Base-by-base conservation (phyloP, 1,140 invertebrate species). In the Neodiprion lecontei region DNA sequence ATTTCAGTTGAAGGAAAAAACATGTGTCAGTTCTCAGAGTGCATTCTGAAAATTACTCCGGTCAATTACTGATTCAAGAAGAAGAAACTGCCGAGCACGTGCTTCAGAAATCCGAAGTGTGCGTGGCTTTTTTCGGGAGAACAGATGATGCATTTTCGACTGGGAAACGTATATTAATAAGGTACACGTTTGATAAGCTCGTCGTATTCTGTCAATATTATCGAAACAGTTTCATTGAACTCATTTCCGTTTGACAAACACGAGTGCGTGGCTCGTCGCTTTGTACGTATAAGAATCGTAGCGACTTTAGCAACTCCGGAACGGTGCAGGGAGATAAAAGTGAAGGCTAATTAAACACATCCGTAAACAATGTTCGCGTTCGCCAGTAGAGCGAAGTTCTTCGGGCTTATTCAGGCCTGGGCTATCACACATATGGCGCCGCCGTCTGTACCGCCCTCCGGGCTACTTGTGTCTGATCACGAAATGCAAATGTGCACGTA, bases 311-410 rank as follows among this genome's bases (percentile, higher is more conserved):
- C 53, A 17, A 61, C 53, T 61, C 53, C 7, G 53, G 53, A 61
- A 61, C n/a, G 53, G n/a, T 4, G 11, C 11, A 61, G 53, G 53
- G 53, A 17, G 53, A 61, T 61, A 61, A 61, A 61, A 61, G 11
- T 61, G 53, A 61, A 61, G 53, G 53, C 53, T 61, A 61, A 61
- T 61, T 61, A 61, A 61, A 61, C 53, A 61, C 11, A 61, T 61
- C n/a, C 53, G 28, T 61, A 17, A 61, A 12, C 53, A 61, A 61
- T 17, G 53, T 61, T 61, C 7, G 53, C 53, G 2, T 14, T 61
- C n/a, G 53, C 11, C 28, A 40, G 28, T 17, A 9, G 53, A 17
- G n/a, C n/a, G 9, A 61, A 3, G 11, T 17, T 17, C 11, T 61
- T 61, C 53, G 9, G 28, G 53, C n/a, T 4, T 17, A 61, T 61